These are phyloP conservation scores for Temnothorax nylanderi DNA, from an alignment of 1,140 invertebrate species.

Conservation along the genomic window DNA sequence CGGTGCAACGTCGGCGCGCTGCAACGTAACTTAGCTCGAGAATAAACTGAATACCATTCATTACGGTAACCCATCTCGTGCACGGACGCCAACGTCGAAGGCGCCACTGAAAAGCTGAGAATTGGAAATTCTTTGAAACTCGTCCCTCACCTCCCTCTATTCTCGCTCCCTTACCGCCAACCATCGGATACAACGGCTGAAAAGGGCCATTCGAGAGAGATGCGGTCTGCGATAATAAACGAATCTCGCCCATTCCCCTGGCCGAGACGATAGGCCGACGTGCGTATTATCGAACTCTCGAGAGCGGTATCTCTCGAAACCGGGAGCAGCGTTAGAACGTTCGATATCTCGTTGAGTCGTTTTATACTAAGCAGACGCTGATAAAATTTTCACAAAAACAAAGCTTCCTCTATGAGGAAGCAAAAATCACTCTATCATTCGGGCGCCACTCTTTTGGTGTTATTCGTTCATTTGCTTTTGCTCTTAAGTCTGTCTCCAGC, in stretches of 20 bases:
- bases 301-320: conserved; percentile 23
- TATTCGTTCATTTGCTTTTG: conserved; percentile 25
- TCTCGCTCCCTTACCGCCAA: conserved; percentile 16
- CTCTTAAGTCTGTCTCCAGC: background rate
- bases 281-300: conserved; percentile 65
- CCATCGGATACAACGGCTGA: conserved; percentile 57
- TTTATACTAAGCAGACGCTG: conserved; percentile 37
- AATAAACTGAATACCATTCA: conserved; percentile 84
- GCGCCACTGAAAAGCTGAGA: conserved; percentile 78
- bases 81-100: conserved; percentile 71
- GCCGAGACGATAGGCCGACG: conserved; percentile 59
- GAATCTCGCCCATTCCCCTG: conserved; percentile 47
- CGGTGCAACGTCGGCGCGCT: conserved; percentile 56
- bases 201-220: conserved; percentile 64
- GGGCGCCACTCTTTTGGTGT: conserved; percentile 34
- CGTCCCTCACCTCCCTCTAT: background rate
- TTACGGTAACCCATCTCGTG: conserved; percentile 74
- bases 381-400: background rate
- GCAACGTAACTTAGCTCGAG: conserved; percentile 76
- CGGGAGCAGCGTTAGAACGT: background rate
- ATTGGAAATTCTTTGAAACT: conserved; percentile 82
- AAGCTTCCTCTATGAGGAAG: too few species aligned
- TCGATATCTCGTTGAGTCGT: conserved; percentile 30
- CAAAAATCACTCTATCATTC: conserved; percentile 34
- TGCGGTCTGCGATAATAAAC: conserved; percentile 72